phyloP scores from a whole-genome alignment of 2,888 invertebrate species.

The Drosophila yooni region DNA sequence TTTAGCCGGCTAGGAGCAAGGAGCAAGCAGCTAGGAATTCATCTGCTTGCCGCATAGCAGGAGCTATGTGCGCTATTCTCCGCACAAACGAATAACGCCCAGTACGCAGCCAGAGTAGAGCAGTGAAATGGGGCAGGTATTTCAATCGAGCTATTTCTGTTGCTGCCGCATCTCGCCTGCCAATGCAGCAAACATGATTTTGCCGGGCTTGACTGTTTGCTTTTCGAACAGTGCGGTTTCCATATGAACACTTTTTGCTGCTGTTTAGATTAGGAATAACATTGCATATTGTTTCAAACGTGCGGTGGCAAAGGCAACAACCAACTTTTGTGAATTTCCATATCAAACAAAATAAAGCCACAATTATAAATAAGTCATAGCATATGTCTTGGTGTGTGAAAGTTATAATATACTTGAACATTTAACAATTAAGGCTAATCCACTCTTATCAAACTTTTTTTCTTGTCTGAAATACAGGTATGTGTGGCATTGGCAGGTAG shows the following conservation, averaged over 20 bases:
- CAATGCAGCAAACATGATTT: conserved; percentile 30
- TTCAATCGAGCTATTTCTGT: conserved; percentile 65
- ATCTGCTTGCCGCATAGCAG: conserved; percentile 15
- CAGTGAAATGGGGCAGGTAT: conserved; percentile 51
- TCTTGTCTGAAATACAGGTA: background rate
- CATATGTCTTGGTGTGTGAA: background rate
- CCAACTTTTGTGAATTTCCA: conserved; percentile 2
- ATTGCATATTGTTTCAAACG: conserved; percentile 18
- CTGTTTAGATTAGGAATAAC: conserved; percentile 2
- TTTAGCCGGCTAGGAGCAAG: background rate
- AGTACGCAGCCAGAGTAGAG: conserved; percentile 2
- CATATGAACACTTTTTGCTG: conserved; percentile 6
- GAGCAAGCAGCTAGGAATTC: conserved; percentile 4
- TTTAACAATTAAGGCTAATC: conserved; percentile 7
- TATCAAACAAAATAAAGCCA: background rate
- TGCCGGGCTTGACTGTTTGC: conserved; percentile 16
- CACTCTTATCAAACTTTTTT: background rate
- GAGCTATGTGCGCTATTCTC: conserved; percentile 1
- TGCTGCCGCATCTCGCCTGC: conserved; percentile 11
- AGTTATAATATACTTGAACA: background rate
- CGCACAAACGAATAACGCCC: conserved; percentile 3
- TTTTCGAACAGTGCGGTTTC: conserved; percentile 8
- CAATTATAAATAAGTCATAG: background rate
- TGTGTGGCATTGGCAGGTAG: background rate
- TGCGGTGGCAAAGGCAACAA: conserved; percentile 11